These are phyloP conservation scores for Cremastinae sp. DNA, from an alignment of 2,888 invertebrate genomes.

Conservation along the genomic window DNA sequence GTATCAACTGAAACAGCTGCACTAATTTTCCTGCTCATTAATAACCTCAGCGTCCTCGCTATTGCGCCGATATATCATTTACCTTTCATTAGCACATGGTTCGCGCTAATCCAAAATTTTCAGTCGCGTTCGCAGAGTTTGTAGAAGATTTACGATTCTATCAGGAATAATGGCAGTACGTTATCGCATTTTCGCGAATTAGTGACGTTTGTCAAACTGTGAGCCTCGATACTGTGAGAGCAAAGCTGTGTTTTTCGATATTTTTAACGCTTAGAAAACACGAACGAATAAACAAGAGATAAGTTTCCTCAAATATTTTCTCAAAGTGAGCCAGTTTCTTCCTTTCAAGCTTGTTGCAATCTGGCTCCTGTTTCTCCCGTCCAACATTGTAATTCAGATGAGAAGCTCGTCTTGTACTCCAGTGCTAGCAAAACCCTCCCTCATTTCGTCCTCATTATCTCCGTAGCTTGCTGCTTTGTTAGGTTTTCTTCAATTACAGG, in stretches of 20 bases:
- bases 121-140: slow-evolving; percentile 9
- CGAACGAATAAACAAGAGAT: too few species aligned
- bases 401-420: background rate
- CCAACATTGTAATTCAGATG: background rate
- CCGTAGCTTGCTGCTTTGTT: slow-evolving; percentile 1
- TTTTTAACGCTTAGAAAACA: too few species aligned
- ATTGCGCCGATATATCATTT: slow-evolving; percentile 38
- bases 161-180: slow-evolving; percentile 8
- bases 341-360: background rate
- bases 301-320: background rate
- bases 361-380: background rate
- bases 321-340: background rate
- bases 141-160: slow-evolving; percentile 41
- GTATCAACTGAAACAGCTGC: slow-evolving; percentile 46
- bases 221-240: background rate
- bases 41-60: slow-evolving; percentile 41
- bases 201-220: background rate
- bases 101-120: slow-evolving; percentile 13
- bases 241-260: too few species aligned
- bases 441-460: background rate
- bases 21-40: slow-evolving; percentile 51
- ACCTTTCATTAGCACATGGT: slow-evolving; percentile 43
- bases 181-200: too few species aligned
- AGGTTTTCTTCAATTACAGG: slow-evolving; percentile 12
- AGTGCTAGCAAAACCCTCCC: background rate